A percentile compares a stretch with the other conserved stretches of the same genome.
These are phyloP conservation scores for Lytechinus variegatus DNA, from an alignment of 35 echinoderm and acorn worm genomes.

Conservation along the genomic window DNA sequence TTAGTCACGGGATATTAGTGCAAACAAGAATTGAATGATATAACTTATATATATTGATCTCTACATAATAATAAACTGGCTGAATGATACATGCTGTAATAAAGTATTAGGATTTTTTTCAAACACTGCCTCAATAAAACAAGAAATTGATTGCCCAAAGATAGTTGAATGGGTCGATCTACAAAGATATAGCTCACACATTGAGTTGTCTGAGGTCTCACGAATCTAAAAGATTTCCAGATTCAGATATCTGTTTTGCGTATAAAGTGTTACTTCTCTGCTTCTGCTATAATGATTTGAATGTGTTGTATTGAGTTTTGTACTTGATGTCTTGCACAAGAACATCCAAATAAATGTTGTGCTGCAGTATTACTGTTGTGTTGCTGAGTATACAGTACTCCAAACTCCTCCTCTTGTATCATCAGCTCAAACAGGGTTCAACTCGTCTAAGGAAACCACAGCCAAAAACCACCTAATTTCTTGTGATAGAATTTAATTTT, in stretches of 20 bases:
- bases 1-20: background rate
- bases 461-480: background rate
- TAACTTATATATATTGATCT: background rate
- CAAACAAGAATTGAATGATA: background rate
- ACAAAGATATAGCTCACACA: background rate
- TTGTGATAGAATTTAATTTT: background rate
- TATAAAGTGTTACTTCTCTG: background rate
- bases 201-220: background rate
- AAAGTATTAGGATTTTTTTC: background rate
- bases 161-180: background rate
- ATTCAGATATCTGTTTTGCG: background rate
- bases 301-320: background rate
- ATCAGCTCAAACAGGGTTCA: background rate
- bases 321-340: too few relatives aligned
- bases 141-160: background rate
- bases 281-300: background rate
- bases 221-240: background rate
- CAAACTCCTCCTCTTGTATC: background rate
- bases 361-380: background rate
- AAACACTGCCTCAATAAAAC: background rate
- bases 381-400: background rate
- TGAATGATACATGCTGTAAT: background rate
- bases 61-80: background rate
- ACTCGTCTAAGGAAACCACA: background rate
- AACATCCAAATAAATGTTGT: background rate